Evolutionary conservation across 2,797 vertebrate genomes (phyloP), one percentile per base, ranked within the genome.

Genomic region (Acomys russatus): DNA sequence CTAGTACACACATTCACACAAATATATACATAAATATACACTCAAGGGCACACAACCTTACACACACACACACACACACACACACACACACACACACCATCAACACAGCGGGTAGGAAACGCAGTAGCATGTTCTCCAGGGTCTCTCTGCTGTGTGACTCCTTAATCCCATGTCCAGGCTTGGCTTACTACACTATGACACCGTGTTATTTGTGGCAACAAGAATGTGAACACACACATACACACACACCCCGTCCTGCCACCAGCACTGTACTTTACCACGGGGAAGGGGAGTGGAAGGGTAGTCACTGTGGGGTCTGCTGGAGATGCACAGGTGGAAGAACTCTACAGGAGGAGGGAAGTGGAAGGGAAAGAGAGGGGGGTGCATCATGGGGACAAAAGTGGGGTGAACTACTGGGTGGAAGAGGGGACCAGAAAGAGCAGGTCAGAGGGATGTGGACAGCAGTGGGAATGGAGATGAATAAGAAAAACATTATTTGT

Each of bases 81-180:
- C 17, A 9, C 33, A 49, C 4, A 49, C 0, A 30, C 64, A 56
- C 77, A 84, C 1, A 2, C 9, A 54, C 9, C 3, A 3, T 44
- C 44, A 44, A 2, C 1, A 20, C 22, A 44, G 6, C 56, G 54
- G 66, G 44, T 74, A 90, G 73, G 85, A 92, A 80, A 38, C 12
- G 9, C 3, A 80, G 23, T 38, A 9, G 18, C 33, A 2, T 15
- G 28, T 61, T 74, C 33, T 68, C 56, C 18, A 33, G 20, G 23
- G 6, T 78, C 71, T 74, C 92, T 88, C 66, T 6, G 15, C 35
- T 20, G 1, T 49, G 17, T 59, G 51, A 25, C 22, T 20, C 7
- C 61, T 94, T 80, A 49, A 88, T 92, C 79, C 51, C 54, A 15
- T 63, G 61, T 92, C n/a, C 71, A 71, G 71, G 23, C 44, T 38